Evolutionary conservation across 2,113 vertebrate species (phyloP).

Genomic region (Melanostigma gelatinosum): DNA sequence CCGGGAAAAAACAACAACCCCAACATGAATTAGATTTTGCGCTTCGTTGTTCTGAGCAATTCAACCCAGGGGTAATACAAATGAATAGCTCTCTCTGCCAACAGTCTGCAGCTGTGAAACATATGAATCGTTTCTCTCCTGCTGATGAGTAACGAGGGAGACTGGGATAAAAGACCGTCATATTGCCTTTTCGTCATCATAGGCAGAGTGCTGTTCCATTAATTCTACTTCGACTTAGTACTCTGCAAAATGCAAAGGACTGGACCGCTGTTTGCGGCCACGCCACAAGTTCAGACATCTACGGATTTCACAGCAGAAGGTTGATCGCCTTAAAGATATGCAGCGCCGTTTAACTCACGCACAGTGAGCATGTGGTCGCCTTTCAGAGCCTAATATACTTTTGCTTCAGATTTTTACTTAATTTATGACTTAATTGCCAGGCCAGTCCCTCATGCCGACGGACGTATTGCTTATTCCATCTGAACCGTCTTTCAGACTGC

Average conservation of each 20-base stretch:
- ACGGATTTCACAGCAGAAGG: slow-evolving; percentile 38
- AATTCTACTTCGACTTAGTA: slow-evolving; percentile 54
- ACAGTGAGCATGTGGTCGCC: slow-evolving; percentile 21
- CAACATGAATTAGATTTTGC: slow-evolving; percentile 60
- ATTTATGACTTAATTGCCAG: slow-evolving; percentile 76
- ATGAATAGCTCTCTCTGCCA: slow-evolving; percentile 69
- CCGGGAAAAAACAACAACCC: slow-evolving; percentile 1
- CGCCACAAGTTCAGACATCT: slow-evolving; percentile 29
- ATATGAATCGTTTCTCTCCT: slow-evolving; percentile 76
- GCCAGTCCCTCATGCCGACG: slow-evolving; percentile 48
- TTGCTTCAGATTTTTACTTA: slow-evolving; percentile 63
- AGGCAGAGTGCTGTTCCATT: slow-evolving; percentile 61
- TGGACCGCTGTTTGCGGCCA: slow-evolving; percentile 21
- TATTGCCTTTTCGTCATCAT: slow-evolving; percentile 67
- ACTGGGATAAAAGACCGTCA: slow-evolving; percentile 75
- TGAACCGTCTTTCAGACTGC: slow-evolving; percentile 64
- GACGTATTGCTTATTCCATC: slow-evolving; percentile 78
- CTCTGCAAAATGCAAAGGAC: slow-evolving; percentile 15
- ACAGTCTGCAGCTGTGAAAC: slow-evolving; percentile 79
- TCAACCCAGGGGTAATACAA: slow-evolving; percentile 73
- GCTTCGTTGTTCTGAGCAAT: slow-evolving; percentile 62
- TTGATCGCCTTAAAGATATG: slow-evolving; percentile 36
- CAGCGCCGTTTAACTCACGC: slow-evolving; percentile 26
- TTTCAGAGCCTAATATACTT: slow-evolving; percentile 50
- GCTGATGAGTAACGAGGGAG: slow-evolving; percentile 79